These are phyloP conservation scores for Ceratosolen fusciceps DNA, from an alignment of 1,140 invertebrate genomes.

Conservation along the genomic window DNA sequence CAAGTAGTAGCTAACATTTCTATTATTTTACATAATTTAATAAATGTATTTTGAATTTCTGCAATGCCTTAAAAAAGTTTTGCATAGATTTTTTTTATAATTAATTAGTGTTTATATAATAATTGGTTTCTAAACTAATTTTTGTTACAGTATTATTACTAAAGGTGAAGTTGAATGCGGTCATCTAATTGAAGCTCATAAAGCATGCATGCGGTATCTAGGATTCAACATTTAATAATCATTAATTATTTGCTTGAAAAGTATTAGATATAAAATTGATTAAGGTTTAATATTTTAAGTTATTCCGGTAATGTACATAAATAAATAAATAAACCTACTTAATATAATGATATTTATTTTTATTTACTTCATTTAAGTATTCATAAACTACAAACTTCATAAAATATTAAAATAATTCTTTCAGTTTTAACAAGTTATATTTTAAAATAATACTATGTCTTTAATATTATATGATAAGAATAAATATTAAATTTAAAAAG, in stretches of 20 bases:
- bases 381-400: background rate
- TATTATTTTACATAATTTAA: no score
- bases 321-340: slow-evolving; percentile 1
- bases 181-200: slow-evolving; percentile 94
- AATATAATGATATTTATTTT: background rate
- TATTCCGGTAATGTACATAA: slow-evolving; percentile 37
- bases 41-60: no score
- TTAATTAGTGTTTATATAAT: no score
- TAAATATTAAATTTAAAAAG: background rate
- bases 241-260: slow-evolving; percentile 8
- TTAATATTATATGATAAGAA: background rate
- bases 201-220: slow-evolving; percentile 94
- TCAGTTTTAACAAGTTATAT: background rate
- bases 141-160: slow-evolving; percentile 88
- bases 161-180: slow-evolving; percentile 94
- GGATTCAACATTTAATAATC: slow-evolving; percentile 91
- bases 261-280: slow-evolving; percentile 26
- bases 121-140: slow-evolving; percentile 21
- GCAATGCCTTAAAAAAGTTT: no score
- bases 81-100: no score
- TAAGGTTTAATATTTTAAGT: slow-evolving; percentile 36
- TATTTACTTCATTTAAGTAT: background rate
- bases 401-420: no score
- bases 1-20: no score
- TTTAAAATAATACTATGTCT: background rate